phyloP scores from a whole-genome alignment of 2,113 vertebrate species.

The Sinocyclocheilus maitianheensis region DNA sequence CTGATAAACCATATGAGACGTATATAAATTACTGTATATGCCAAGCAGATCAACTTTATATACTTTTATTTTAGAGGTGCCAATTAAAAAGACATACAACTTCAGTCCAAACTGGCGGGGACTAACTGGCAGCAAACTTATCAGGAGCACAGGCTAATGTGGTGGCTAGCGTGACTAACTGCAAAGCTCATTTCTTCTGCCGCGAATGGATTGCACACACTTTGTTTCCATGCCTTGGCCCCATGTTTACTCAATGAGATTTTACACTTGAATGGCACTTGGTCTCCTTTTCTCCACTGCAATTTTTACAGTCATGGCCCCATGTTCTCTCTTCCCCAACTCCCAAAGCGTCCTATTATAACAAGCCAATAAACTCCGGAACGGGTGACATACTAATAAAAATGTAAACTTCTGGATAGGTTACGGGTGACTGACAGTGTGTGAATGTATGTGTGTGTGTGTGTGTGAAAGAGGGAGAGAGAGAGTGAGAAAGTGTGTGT shows the following conservation, averaged over 20 bases:
- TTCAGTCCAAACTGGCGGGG: constrained; percentile 47
- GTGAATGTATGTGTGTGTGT: constrained; percentile 51
- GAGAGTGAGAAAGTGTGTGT: constrained; percentile 42
- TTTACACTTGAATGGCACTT: constrained; percentile 63
- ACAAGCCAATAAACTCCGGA: constrained; percentile 55
- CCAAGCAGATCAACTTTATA: neutral
- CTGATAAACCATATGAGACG: constrained; percentile 19
- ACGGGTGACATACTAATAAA: constrained; percentile 55
- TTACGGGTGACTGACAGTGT: constrained; percentile 50
- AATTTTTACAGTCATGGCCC: constrained; percentile 52
- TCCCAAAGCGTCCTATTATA: constrained; percentile 56
- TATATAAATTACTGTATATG: neutral
- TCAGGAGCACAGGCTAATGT: constrained; percentile 54
- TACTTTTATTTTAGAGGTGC: constrained; percentile 39
- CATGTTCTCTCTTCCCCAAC: constrained; percentile 41
- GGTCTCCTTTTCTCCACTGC: constrained; percentile 44
- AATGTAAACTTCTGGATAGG: constrained; percentile 53
- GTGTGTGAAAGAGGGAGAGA: constrained; percentile 34
- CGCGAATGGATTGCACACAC: constrained; percentile 62
- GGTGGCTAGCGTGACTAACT: constrained; percentile 63
- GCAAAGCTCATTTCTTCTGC: constrained; percentile 69
- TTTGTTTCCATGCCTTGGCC: constrained; percentile 56
- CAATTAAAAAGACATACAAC: constrained; percentile 39
- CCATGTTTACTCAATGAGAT: constrained; percentile 67
- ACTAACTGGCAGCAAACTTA: constrained; percentile 44